phyloP scores from a whole-genome alignment of 2,797 vertebrate species.

The Sebastes aleutianus region DNA sequence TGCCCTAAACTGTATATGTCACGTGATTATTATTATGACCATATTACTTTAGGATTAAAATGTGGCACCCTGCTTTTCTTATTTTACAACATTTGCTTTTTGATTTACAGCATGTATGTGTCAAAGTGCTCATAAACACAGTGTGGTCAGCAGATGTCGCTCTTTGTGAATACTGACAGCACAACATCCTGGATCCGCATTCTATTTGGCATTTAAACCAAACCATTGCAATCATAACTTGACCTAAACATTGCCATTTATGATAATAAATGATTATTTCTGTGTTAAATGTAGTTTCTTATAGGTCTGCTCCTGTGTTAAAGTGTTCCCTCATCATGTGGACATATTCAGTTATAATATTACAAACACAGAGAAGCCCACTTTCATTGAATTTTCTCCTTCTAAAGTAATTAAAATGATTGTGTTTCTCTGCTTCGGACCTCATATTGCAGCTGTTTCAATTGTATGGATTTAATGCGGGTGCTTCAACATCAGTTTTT shows the following conservation, averaged over 20 bases:
- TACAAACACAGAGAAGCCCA: background rate
- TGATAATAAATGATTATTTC: background rate
- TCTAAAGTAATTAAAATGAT: background rate
- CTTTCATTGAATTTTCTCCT: background rate
- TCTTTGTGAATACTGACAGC: constrained; percentile 68
- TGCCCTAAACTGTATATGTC: background rate
- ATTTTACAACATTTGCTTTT: background rate
- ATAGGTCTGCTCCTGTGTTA: background rate
- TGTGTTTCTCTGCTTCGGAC: constrained; percentile 1
- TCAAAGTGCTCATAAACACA: constrained; percentile 9
- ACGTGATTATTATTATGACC: background rate
- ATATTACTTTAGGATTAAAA: background rate
- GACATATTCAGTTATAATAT: background rate
- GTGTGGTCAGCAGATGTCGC: constrained; percentile 81
- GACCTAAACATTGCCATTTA: background rate
- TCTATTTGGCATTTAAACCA: constrained; percentile 29
- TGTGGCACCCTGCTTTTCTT: background rate
- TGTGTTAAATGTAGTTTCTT: background rate
- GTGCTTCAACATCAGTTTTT: constrained; percentile 74
- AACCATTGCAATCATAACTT: constrained; percentile 18
- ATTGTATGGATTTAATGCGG: constrained; percentile 76
- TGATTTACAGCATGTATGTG: constrained; percentile 22
- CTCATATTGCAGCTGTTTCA: constrained; percentile 45
- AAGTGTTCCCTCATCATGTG: background rate
- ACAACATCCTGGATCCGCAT: constrained; percentile 57